These are phyloP conservation scores for Discoglossus pictus DNA, from an alignment of 2,797 vertebrate species.

Conservation along the genomic window DNA sequence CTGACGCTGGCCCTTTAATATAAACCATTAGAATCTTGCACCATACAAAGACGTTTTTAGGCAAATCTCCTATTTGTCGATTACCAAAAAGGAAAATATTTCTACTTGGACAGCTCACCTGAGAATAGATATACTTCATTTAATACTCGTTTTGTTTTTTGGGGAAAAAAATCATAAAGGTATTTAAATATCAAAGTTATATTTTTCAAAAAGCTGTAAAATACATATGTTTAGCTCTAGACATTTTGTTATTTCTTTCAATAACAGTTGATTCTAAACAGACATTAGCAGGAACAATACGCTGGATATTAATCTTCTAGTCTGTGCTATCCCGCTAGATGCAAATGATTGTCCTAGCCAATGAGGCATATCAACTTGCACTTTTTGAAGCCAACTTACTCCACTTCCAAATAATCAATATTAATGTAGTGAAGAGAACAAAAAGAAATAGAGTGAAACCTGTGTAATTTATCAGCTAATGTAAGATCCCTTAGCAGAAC, in stretches of 20 bases:
- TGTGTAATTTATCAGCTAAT: conserved; percentile 65
- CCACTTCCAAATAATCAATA: conserved; percentile 83
- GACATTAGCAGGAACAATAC: conserved; percentile 88
- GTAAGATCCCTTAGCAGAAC: conserved; percentile 57
- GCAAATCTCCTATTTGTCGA: no score
- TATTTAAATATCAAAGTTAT: conserved; percentile 41
- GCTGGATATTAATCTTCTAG: conserved; percentile 88
- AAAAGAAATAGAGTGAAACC: conserved; percentile 66
- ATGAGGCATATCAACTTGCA: conserved; percentile 80
- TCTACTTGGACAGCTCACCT: no score
- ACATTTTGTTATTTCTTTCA: conserved; percentile 88
- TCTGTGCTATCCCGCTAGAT: conserved; percentile 78
- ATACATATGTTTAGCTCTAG: conserved; percentile 9
- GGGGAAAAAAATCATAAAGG: no score
- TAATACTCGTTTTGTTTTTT: no score
- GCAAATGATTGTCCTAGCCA: conserved; percentile 80
- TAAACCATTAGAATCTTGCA: no score
- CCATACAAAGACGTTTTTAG: no score
- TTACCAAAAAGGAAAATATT: no score
- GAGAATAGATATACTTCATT: no score
- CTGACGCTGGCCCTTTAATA: no score
- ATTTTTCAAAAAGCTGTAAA: conserved; percentile 53
- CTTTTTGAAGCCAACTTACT: conserved; percentile 77
- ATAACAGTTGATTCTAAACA: conserved; percentile 84
- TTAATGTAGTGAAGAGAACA: conserved; percentile 67